These are phyloP conservation scores for Sporophila hypoxantha DNA, from an alignment of 2,113 vertebrate genomes.

Conservation along the genomic window DNA sequence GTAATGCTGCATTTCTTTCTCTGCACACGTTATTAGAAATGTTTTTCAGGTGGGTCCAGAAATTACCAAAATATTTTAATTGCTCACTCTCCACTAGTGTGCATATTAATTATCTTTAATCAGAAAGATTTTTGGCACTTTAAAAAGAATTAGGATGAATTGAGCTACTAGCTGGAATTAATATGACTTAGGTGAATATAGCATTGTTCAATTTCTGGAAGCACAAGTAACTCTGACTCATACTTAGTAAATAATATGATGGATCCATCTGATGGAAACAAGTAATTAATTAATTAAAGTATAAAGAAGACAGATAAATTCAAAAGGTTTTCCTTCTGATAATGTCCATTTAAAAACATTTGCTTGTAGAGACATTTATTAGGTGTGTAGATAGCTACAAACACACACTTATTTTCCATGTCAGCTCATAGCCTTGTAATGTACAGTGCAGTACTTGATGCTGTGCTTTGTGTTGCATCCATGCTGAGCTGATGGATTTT, in stretches of 20 bases:
- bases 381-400: not conserved
- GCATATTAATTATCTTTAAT: not conserved
- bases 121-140: not conserved
- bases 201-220: not conserved
- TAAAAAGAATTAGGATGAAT: not conserved
- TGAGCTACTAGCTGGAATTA: not conserved
- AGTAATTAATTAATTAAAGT: not conserved
- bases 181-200: not conserved
- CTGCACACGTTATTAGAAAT: not conserved
- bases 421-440: not conserved
- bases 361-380: not conserved
- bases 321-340: not conserved
- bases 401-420: rapidly evolving
- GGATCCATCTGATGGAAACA: not conserved
- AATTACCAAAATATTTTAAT: not conserved
- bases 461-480: not conserved
- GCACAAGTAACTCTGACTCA: not conserved
- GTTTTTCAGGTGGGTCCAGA: not conserved
- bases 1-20: not conserved
- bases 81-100: not conserved
- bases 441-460: not conserved
- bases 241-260: not conserved
- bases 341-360: not conserved
- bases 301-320: not conserved
- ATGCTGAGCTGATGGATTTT: not conserved